Evolutionary conservation across 2,797 vertebrate genomes (phyloP).

Genomic region (Myripristis murdjan): DNA sequence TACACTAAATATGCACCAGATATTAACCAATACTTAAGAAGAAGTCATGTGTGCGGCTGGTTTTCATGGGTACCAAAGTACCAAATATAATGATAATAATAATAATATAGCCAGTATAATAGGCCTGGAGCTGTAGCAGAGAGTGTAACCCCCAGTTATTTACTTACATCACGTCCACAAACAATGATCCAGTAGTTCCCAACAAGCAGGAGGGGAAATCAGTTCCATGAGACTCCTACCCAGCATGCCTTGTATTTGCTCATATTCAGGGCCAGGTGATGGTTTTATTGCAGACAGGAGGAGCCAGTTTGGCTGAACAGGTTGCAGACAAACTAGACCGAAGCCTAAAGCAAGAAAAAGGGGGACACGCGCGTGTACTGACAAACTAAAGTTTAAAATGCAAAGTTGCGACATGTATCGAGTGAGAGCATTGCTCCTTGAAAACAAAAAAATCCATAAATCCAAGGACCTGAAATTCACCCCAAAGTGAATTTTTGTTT

Average conservation of each 20-base stretch:
- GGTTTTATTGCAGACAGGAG: constrained; percentile 62
- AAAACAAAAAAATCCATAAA: constrained; percentile 51
- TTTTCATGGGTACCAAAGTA: constrained; percentile 18
- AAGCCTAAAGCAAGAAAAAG: constrained; percentile 17
- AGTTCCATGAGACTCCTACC: constrained; percentile 42
- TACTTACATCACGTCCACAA: constrained; percentile 41
- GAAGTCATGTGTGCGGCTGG: constrained; percentile 1
- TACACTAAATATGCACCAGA: neutral
- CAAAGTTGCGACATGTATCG: constrained; percentile 45
- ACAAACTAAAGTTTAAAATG: constrained; percentile 33
- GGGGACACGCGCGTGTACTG: constrained; percentile 18
- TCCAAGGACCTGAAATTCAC: constrained; percentile 59
- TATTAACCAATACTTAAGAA: neutral
- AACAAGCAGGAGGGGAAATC: constrained; percentile 22
- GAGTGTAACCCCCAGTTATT: constrained; percentile 23
- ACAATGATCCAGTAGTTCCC: constrained; percentile 49
- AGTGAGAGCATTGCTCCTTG: constrained; percentile 17
- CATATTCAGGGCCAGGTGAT: constrained; percentile 62
- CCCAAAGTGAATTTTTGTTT: constrained; percentile 63
- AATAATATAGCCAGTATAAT: constrained; percentile 3
- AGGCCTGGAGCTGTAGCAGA: neutral
- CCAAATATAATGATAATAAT: constrained; percentile 9
- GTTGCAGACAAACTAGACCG: constrained; percentile 27
- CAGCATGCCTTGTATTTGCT: constrained; percentile 71
- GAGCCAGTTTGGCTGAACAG: constrained; percentile 48